Evolutionary conservation across 1,140 invertebrate species (phyloP).

Genomic region (Danaus plexippus): DNA sequence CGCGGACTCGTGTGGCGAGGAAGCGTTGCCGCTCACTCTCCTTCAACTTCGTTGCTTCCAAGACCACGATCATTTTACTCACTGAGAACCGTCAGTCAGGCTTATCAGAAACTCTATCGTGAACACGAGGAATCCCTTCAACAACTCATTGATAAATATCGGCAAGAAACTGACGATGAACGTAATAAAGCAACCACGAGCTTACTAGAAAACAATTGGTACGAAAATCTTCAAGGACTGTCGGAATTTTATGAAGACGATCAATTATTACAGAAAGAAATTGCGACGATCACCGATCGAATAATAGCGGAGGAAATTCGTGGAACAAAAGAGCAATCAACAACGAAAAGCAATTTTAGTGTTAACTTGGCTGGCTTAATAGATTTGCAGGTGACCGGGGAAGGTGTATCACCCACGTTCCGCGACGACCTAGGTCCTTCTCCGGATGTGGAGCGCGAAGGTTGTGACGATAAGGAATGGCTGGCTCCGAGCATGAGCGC

Average conservation of each 20-base stretch:
- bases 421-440: slow-evolving; percentile 39
- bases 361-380: slow-evolving; percentile 65
- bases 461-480: slow-evolving; percentile 51
- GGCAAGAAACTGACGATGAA: slow-evolving; percentile 32
- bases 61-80: slow-evolving; percentile 63
- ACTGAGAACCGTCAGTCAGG: slow-evolving; percentile 55
- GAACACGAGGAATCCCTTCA: slow-evolving; percentile 64
- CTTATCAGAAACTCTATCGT: slow-evolving; percentile 60
- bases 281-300: slow-evolving; percentile 50
- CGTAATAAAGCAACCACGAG: slow-evolving; percentile 31
- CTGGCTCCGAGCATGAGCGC: slow-evolving; percentile 60
- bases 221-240: slow-evolving; percentile 58
- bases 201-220: slow-evolving; percentile 48
- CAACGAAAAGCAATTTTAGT: slow-evolving; percentile 49
- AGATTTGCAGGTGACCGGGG: slow-evolving; percentile 47
- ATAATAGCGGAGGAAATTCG: slow-evolving; percentile 46
- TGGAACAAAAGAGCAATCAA: slow-evolving; percentile 21
- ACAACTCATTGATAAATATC: slow-evolving; percentile 48
- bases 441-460: slow-evolving; percentile 42
- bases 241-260: slow-evolving; percentile 67
- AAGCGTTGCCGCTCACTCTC: slow-evolving; percentile 33
- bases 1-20: slow-evolving; percentile 54
- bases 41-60: slow-evolving; percentile 42
- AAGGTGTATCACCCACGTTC: slow-evolving; percentile 37
- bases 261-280: slow-evolving; percentile 41